Evolutionary conservation across 2,797 vertebrate species (phyloP).

Genomic region (Lepilemur ruficaudatus): DNA sequence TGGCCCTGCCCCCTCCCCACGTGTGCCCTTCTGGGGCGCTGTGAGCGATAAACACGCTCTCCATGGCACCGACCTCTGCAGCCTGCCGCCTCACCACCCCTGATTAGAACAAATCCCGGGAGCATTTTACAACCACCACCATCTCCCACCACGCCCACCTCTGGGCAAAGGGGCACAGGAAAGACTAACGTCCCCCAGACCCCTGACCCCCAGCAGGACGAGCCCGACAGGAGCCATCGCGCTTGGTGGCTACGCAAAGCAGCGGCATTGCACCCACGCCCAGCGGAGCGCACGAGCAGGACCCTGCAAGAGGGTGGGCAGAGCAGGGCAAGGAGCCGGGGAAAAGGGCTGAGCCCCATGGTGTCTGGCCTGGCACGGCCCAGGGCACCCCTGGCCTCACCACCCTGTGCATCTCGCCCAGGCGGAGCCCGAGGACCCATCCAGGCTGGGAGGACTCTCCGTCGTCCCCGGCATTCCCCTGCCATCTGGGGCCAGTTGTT

Average conservation of each 20-base stretch:
- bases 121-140: background rate
- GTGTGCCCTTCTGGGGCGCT: background rate
- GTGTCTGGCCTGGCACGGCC: background rate
- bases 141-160: background rate
- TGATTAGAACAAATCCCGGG: background rate
- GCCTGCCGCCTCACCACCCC: background rate
- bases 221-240: too few species aligned
- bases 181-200: background rate
- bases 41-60: background rate
- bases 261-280: background rate
- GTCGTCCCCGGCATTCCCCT: background rate
- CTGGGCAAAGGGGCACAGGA: background rate
- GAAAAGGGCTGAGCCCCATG: background rate
- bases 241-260: rapidly evolving
- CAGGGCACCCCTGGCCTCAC: background rate
- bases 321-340: background rate
- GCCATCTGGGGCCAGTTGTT: background rate
- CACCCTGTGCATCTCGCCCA: background rate
- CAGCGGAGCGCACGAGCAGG: background rate
- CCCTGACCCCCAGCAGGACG: background rate
- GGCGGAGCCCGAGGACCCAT: background rate
- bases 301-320: background rate
- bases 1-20: background rate
- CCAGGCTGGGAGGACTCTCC: background rate
- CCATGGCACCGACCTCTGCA: background rate